Evolutionary conservation across 2,888 invertebrate species (phyloP).

Genomic region (Dichetophora obliterata): DNA sequence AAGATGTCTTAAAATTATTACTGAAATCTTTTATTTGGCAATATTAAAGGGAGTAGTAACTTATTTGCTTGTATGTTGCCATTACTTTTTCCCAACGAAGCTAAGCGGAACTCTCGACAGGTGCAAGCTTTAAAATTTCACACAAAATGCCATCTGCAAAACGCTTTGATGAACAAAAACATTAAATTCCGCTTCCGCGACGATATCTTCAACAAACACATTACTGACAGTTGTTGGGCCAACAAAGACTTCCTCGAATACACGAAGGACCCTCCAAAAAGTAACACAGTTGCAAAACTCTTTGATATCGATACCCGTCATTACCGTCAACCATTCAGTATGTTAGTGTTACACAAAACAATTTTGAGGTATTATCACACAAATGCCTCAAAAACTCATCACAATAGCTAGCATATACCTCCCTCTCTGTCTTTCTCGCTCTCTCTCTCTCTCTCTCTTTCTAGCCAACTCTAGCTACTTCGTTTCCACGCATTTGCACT

Average conservation of each 20-base stretch:
- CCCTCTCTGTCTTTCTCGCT: too few species aligned
- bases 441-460: conserved; percentile 13
- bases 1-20: too few species aligned
- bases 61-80: too few species aligned
- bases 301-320: not conserved
- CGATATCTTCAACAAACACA: not conserved
- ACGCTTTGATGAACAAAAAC: too few species aligned
- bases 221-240: not conserved
- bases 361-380: not conserved
- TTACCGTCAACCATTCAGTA: not conserved
- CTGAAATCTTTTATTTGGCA: too few species aligned
- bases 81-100: too few species aligned
- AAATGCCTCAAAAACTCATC: not conserved
- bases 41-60: too few species aligned
- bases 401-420: not conserved
- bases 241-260: not conserved
- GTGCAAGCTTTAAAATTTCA: too few species aligned
- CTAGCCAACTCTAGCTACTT: not conserved
- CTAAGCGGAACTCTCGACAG: too few species aligned
- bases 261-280: not conserved
- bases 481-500: not conserved
- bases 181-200: not conserved
- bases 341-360: not conserved
- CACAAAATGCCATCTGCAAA: too few species aligned
- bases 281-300: not conserved